These are phyloP conservation scores for Chrysomela aeneicollis DNA, from an alignment of 2,888 invertebrate species.

Conservation along the genomic window DNA sequence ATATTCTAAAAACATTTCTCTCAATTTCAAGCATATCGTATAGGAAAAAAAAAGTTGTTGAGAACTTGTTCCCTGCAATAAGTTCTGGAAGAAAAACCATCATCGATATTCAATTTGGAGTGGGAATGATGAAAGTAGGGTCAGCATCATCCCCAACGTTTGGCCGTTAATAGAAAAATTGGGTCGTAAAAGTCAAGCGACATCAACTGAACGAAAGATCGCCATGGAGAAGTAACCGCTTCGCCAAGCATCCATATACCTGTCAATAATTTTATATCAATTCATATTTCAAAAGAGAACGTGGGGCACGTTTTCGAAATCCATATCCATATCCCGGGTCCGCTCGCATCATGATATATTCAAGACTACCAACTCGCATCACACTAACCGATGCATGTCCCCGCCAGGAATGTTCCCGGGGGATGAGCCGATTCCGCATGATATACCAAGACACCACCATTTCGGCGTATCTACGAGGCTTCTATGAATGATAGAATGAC, in stretches of 20 bases:
- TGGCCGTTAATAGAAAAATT: neutral
- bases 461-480: neutral
- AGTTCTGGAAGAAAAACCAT: too few species aligned
- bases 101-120: too few species aligned
- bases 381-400: constrained; percentile 26
- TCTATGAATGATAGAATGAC: too few species aligned
- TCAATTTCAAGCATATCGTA: too few species aligned
- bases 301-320: neutral
- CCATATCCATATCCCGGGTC: neutral
- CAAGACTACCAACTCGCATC: neutral
- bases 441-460: constrained; percentile 40
- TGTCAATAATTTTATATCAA: constrained; percentile 7
- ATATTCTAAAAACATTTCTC: too few species aligned
- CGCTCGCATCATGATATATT: neutral
- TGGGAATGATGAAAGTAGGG: too few species aligned
- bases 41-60: too few species aligned
- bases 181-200: neutral
- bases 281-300: neutral
- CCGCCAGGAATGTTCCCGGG: constrained; percentile 20
- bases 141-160: too few species aligned
- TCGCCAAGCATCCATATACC: neutral
- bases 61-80: too few species aligned
- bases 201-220: neutral
- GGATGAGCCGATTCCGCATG: constrained; percentile 28
- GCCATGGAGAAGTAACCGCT: neutral